phyloP scores from a whole-genome alignment of 2,113 vertebrate genomes.

The Misgurnus anguillicaudatus region DNA sequence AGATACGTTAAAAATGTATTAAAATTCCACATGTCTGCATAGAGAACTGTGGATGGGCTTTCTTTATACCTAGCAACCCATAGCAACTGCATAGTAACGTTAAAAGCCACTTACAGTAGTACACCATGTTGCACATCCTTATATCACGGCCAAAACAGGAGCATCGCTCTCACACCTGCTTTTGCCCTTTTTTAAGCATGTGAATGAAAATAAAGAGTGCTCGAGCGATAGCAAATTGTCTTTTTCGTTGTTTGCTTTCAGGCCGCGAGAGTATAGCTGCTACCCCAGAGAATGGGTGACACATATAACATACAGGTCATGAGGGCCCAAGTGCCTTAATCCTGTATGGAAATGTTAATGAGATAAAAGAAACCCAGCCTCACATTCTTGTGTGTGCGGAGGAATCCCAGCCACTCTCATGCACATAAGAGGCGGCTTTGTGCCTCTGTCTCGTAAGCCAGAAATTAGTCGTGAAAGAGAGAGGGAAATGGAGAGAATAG shows the following conservation, averaged over 20 bases:
- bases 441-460: slow-evolving; percentile 79
- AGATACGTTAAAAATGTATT: too few relatives aligned
- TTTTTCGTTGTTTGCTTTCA: slow-evolving; percentile 65
- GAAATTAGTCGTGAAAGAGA: slow-evolving; percentile 73
- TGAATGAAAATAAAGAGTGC: slow-evolving; percentile 62
- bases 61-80: too few relatives aligned
- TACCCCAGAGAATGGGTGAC: slow-evolving; percentile 22
- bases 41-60: too few relatives aligned
- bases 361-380: slow-evolving; percentile 71
- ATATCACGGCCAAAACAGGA: not conserved
- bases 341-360: slow-evolving; percentile 88
- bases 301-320: slow-evolving; percentile 66
- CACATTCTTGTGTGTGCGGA: slow-evolving; percentile 75
- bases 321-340: slow-evolving; percentile 80
- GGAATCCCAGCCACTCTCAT: slow-evolving; percentile 75
- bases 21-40: too few relatives aligned
- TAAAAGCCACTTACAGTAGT: too few relatives aligned
- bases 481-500: slow-evolving; percentile 52
- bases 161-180: slow-evolving; percentile 49
- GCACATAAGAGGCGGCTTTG: slow-evolving; percentile 87
- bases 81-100: too few relatives aligned
- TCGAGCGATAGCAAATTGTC: slow-evolving; percentile 64
- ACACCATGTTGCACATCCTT: not conserved
- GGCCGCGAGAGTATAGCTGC: slow-evolving; percentile 55
- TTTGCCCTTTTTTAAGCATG: slow-evolving; percentile 39